Evolutionary conservation across 2,797 vertebrate genomes (phyloP).

Genomic region (Squalus acanthias): DNA sequence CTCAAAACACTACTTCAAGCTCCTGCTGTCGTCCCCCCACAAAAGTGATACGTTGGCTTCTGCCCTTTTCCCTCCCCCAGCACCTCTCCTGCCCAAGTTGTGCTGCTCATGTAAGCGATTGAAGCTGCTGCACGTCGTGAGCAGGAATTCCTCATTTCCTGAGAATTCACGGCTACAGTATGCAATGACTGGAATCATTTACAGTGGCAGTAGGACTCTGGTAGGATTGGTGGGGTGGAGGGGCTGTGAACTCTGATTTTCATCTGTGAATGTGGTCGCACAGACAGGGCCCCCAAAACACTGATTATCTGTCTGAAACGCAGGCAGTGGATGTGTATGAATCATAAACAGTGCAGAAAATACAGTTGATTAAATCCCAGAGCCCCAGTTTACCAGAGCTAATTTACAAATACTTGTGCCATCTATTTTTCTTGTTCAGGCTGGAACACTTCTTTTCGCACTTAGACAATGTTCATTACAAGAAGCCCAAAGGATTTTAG

Average conservation of each 20-base stretch:
- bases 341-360: background rate
- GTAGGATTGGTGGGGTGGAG: background rate
- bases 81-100: too few species aligned
- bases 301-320: background rate
- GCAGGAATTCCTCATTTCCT: background rate
- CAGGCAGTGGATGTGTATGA: background rate
- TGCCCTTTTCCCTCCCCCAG: background rate
- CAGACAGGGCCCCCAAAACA: background rate
- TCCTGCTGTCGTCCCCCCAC: background rate
- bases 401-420: background rate
- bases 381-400: background rate
- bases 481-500: background rate
- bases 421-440: background rate
- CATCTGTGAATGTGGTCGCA: background rate
- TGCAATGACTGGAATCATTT: background rate
- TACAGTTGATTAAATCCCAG: background rate
- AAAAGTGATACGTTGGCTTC: background rate
- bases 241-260: background rate
- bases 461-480: background rate
- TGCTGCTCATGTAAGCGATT: background rate
- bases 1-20: too few species aligned
- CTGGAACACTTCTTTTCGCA: background rate
- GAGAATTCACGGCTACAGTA: background rate
- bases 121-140: background rate
- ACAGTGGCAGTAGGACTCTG: background rate